Evolutionary conservation across 2,888 invertebrate genomes (phyloP).

Genomic region (Mythimna loreyi): DNA sequence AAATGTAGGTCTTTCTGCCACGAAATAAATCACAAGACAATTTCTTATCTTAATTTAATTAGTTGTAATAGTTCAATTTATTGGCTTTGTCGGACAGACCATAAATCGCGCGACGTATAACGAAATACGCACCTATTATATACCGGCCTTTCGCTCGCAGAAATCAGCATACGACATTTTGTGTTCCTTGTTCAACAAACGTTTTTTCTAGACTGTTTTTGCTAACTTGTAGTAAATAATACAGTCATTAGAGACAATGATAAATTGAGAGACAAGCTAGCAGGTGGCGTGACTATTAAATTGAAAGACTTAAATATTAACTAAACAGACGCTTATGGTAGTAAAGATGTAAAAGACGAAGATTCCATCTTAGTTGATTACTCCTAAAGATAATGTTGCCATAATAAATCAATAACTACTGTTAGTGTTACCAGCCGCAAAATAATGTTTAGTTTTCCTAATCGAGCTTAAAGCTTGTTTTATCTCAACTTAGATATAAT

Average conservation of each 20-base stretch:
- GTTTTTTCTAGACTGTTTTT: slow-evolving; percentile 43
- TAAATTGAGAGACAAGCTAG: slow-evolving; percentile 35
- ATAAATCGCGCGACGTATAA: slow-evolving; percentile 43
- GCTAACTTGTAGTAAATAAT: slow-evolving; percentile 35
- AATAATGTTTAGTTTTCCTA: slow-evolving; percentile 72
- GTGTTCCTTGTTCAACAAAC: slow-evolving; percentile 24
- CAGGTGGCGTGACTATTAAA: slow-evolving; percentile 24
- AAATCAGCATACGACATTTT: slow-evolving; percentile 30
- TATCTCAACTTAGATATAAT: slow-evolving; percentile 84
- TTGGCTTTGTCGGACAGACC: slow-evolving; percentile 33
- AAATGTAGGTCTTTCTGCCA: slow-evolving; percentile 22
- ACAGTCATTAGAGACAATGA: slow-evolving; percentile 50
- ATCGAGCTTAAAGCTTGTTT: slow-evolving; percentile 75
- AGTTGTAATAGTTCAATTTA: slow-evolving; percentile 58
- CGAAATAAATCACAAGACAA: slow-evolving; percentile 43
- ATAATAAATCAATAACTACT: slow-evolving; percentile 66
- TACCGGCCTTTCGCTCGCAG: slow-evolving; percentile 40
- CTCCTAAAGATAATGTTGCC: slow-evolving; percentile 53
- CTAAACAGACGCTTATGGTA: slow-evolving; percentile 30
- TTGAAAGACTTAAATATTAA: slow-evolving; percentile 18
- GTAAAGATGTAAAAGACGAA: slow-evolving; percentile 44
- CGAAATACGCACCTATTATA: slow-evolving; percentile 35
- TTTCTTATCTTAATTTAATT: slow-evolving; percentile 61
- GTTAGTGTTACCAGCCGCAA: slow-evolving; percentile 62
- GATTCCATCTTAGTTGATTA: slow-evolving; percentile 53